A percentile compares a stretch with the other conserved stretches of the same genome.
These are phyloP conservation scores for Aplodontia rufa DNA, from an alignment of 2,113 vertebrate species.

Conservation along the genomic window DNA sequence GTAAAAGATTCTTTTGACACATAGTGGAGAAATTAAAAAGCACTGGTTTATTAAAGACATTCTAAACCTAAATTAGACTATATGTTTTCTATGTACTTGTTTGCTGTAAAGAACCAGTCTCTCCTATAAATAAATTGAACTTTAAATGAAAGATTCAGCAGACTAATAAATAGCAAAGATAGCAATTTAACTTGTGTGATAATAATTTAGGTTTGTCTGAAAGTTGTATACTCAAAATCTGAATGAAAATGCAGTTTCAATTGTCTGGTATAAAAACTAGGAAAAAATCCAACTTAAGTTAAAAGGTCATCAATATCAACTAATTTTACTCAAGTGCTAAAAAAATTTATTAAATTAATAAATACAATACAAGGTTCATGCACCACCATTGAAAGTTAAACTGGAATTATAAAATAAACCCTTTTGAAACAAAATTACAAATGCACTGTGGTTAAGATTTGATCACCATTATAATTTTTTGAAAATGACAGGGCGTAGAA, in stretches of 20 bases:
- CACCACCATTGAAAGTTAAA: background rate
- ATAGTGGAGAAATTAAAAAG: background rate
- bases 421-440: background rate
- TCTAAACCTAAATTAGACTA: background rate
- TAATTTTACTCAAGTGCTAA: background rate
- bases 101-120: background rate
- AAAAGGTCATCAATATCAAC: background rate
- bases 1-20: background rate
- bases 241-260: background rate
- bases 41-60: background rate
- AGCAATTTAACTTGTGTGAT: background rate
- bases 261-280: background rate
- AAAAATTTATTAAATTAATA: conserved; percentile 20
- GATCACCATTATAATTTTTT: background rate
- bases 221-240: background rate
- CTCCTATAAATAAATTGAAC: background rate
- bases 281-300: background rate
- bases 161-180: background rate
- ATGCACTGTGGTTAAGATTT: background rate
- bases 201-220: background rate
- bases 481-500: background rate
- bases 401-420: background rate
- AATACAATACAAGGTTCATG: background rate
- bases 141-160: background rate
- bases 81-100: background rate